These are phyloP conservation scores for Drosophila suboccidentalis DNA, from an alignment of 2,888 invertebrate genomes.

Conservation along the genomic window DNA sequence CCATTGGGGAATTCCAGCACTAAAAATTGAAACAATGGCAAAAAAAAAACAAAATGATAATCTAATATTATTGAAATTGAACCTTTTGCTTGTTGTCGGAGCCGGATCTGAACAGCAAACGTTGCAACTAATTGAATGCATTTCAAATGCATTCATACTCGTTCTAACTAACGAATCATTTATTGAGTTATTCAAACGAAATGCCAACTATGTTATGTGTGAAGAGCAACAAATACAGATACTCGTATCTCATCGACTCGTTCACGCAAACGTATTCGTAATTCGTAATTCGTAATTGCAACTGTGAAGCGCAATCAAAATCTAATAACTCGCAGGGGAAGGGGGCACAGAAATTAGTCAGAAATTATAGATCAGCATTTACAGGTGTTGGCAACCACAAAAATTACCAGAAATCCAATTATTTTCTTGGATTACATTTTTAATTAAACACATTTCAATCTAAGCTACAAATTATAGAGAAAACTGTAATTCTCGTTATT, in stretches of 20 bases:
- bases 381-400: slow-evolving; percentile 10
- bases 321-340: slow-evolving; percentile 8
- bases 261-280: slow-evolving; percentile 28
- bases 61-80: slow-evolving; percentile 65
- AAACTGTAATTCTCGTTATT: not conserved
- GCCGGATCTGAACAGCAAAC: slow-evolving; percentile 66
- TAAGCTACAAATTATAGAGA: not conserved
- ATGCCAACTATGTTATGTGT: slow-evolving; percentile 71
- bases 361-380: slow-evolving; percentile 25
- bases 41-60: slow-evolving; percentile 42
- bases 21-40: slow-evolving; percentile 68
- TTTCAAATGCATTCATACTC: slow-evolving; percentile 48
- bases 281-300: slow-evolving; percentile 51
- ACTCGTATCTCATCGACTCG: slow-evolving; percentile 15
- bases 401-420: slow-evolving; percentile 18
- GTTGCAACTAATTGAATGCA: slow-evolving; percentile 68
- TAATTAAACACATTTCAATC: slow-evolving; percentile 8
- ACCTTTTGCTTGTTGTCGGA: slow-evolving; percentile 51
- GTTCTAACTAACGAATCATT: slow-evolving; percentile 62
- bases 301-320: slow-evolving; percentile 30
- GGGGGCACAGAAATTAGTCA: slow-evolving; percentile 18
- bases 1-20: slow-evolving; percentile 73
- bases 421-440: slow-evolving; percentile 4
- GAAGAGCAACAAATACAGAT: slow-evolving; percentile 57
- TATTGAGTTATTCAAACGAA: slow-evolving; percentile 76